Conservation (phyloP, 2,113 vertebrate genomes). For the Trichechus manatus region DNA sequence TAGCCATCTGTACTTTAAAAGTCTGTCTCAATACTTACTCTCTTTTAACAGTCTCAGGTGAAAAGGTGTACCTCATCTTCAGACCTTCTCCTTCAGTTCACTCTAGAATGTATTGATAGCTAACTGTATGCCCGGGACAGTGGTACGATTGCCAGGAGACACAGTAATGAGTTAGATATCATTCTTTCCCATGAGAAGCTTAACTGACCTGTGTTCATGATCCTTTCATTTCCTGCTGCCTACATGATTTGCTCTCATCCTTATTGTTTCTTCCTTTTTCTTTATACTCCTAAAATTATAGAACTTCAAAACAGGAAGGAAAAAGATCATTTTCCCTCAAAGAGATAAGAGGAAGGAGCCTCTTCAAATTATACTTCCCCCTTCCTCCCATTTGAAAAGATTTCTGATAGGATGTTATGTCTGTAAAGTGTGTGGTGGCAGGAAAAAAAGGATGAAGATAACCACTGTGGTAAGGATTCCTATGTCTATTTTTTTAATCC, state of each 20-base stretch:
- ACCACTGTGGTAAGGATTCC: background rate
- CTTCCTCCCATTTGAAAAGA: background rate
- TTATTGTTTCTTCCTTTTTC: background rate
- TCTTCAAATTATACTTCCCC: background rate
- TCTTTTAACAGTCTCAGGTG: background rate
- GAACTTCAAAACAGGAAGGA: background rate
- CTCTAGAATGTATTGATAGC: background rate
- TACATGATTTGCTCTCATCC: background rate
- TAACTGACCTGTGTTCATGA: background rate
- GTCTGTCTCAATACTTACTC: background rate
- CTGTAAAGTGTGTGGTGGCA: background rate
- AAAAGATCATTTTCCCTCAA: background rate
- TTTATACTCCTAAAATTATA: conserved; percentile 14
- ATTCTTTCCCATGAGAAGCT: background rate
- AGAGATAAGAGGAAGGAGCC: background rate
- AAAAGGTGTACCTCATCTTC: background rate
- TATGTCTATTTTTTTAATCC: background rate
- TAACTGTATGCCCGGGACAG: background rate
- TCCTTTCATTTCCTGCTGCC: background rate
- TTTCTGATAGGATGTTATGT: background rate
- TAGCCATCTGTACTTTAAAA: background rate
- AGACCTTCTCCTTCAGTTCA: background rate
- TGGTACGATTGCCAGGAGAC: background rate
- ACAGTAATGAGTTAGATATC: background rate
- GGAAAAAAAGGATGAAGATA: background rate